Evolutionary conservation across 2,113 vertebrate species (phyloP), one percentile per base, ranked within the genome.

Genomic region (Scartelaos histophorus): DNA sequence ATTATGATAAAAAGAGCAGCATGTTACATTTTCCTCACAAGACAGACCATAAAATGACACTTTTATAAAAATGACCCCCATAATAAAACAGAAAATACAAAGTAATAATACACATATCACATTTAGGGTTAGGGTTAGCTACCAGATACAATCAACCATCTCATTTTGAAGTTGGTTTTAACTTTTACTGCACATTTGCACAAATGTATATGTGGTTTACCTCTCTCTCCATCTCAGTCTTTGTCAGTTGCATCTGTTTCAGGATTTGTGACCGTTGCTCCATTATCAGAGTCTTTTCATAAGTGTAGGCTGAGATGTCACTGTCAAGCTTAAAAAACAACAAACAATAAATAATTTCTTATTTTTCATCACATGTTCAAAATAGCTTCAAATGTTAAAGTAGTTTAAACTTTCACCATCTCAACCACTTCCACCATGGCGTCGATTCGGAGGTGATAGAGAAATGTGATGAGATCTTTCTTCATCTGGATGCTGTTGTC

Each of bases 401-500:
- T n/a, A 51, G 65, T 81, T 47, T 13, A 22, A 56, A 5, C 12
- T 83, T 93, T 92, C 91, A 99, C 98, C 97, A 99, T 96, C 90
- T 99, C 98, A 82, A 99, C 97, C 83, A 99, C 98, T 85, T 99
- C 98, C 67, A 99, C 97, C 68, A 94, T 95, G 0, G 98, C 98
- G 0, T 95, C 95, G 69, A 99, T 96, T 25, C 98, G 95, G 79
- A 99, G 90, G 82, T 99, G 98, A 86, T 99, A 99, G 68, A 99
- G 94, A 90, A 99, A 99, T 0, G 93, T 99, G 51, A 95, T 93
- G 82, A 99, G 90, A 90, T 99, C 98, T 83, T 99, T 99, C 86
- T 98, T 99, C 98, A 99, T 98, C 93, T 99, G 98, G 88, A 99
- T 98, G 87, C 98, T 99, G 73, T 99, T 99, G 89, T 99, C 98